A percentile compares a stretch with the other conserved stretches of the same genome.
Conservation (phyloP, 2,113 vertebrate genomes). For the Camelus bactrianus region DNA sequence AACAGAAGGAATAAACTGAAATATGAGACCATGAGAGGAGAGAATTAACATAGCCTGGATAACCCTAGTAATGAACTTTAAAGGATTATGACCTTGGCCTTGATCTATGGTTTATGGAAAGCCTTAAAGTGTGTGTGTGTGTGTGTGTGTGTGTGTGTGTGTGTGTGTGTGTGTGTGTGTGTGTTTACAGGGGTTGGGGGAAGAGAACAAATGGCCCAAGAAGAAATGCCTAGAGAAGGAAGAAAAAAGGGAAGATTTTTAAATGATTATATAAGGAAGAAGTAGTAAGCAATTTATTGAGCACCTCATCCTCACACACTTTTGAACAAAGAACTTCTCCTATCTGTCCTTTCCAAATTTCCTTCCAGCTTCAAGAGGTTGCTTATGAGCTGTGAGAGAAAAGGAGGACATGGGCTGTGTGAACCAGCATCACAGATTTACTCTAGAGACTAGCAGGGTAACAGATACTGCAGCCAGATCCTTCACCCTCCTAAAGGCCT, state of each 20-base stretch:
- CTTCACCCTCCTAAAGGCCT: neutral
- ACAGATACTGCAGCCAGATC: neutral
- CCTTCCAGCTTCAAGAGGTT: neutral
- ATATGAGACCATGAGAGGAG: neutral
- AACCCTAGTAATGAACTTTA: neutral
- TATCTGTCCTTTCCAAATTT: neutral
- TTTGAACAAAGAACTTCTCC: constrained; percentile 13
- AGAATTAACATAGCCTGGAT: neutral
- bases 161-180: neutral
- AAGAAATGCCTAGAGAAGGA: neutral
- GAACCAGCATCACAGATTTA: neutral
- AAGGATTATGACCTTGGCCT: neutral
- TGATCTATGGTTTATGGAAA: neutral
- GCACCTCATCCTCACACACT: neutral
- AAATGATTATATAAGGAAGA: constrained; percentile 10
- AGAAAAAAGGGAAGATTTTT: neutral
- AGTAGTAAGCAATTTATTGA: neutral
- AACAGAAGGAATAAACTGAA: constrained; percentile 35
- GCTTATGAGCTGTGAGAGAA: neutral
- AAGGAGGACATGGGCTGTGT: neutral
- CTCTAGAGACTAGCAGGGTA: neutral
- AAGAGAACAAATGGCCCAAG: neutral
- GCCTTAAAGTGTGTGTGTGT: neutral
- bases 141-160: neutral
- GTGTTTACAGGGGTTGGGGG: neutral